A percentile compares a stretch with the other conserved stretches of the same genome.
Conservation (phyloP, 2,797 vertebrate species). For the Amazona finschi region DNA sequence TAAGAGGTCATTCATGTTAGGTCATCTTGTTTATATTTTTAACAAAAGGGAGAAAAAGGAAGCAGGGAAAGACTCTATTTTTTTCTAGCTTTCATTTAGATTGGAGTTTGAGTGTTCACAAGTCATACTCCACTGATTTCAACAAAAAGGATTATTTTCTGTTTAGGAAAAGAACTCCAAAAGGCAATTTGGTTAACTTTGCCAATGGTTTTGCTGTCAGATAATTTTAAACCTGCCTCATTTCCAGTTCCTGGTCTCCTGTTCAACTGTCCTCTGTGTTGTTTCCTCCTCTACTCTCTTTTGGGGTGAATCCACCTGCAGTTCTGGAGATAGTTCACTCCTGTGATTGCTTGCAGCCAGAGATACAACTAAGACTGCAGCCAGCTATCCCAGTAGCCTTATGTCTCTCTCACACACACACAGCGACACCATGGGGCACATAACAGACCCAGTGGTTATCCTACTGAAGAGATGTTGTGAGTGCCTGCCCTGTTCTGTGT, state of each 20-base stretch:
- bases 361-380: neutral
- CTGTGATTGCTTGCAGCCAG: neutral
- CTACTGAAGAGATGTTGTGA: neutral
- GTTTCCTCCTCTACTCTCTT: neutral
- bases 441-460: neutral
- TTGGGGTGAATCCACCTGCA: neutral
- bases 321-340: neutral
- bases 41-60: neutral
- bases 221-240: neutral
- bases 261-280: neutral
- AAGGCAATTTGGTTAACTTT: neutral
- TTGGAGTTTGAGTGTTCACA: neutral
- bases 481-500: neutral
- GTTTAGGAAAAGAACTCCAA: neutral
- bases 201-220: neutral
- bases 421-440: fast-evolving
- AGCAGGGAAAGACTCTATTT: fast-evolving
- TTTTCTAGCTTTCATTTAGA: neutral
- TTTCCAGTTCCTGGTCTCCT: neutral
- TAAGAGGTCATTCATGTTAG: neutral
- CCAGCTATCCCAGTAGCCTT: neutral
- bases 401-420: neutral
- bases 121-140: neutral
- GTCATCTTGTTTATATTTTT: neutral
- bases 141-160: neutral